Conservation (phyloP, 2,113 vertebrate species). For the Myrmophylax atrothorax region DNA sequence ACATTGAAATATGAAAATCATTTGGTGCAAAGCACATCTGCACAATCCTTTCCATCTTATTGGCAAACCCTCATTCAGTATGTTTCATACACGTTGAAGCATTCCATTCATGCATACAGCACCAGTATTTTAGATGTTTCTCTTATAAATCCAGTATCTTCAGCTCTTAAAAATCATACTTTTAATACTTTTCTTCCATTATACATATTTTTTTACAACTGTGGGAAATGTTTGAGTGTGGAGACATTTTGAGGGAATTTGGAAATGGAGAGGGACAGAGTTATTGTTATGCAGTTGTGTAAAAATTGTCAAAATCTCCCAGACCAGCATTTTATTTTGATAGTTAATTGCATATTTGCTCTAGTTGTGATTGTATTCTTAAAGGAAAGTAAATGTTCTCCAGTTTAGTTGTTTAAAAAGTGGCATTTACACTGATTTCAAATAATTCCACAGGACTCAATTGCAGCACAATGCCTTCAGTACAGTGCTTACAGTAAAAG, state of each 20-base stretch:
- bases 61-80: conserved; percentile 43
- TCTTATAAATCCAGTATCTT: not conserved
- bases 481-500: conserved; percentile 65
- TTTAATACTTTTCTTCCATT: not conserved
- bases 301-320: conserved; percentile 31
- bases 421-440: conserved; percentile 14
- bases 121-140: not conserved
- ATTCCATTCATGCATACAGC: conserved; percentile 29
- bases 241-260: not conserved
- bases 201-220: not conserved
- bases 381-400: conserved; percentile 55
- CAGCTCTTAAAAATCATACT: not conserved
- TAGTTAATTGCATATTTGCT: conserved; percentile 61
- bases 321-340: conserved; percentile 46
- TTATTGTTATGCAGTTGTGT: not conserved
- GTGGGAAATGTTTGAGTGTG: not conserved
- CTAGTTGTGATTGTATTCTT: conserved; percentile 21
- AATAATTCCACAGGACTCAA: conserved; percentile 26
- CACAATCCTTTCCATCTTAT: conserved; percentile 57
- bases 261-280: not conserved
- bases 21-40: conserved; percentile 79
- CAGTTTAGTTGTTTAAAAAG: conserved; percentile 38
- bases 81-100: conserved; percentile 63
- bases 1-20: conserved; percentile 84
- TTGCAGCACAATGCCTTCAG: conserved; percentile 27